phyloP scores from a whole-genome alignment of 2,113 vertebrate species.

The Polyodon spathula region DNA sequence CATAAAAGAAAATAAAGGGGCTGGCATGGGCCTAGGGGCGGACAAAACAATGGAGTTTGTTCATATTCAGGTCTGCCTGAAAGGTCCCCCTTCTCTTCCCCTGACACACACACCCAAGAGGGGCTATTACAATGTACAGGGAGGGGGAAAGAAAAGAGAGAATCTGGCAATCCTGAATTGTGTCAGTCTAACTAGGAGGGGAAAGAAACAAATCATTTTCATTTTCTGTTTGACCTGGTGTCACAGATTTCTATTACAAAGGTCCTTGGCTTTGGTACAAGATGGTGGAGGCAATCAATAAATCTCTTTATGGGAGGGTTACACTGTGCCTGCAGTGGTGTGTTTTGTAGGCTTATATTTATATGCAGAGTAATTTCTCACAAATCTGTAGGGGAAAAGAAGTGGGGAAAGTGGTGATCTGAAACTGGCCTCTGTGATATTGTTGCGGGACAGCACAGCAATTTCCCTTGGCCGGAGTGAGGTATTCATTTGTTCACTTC shows the following conservation, averaged over 20 bases:
- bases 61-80: conserved; percentile 67
- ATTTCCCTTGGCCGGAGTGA: conserved; percentile 31
- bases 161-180: conserved; percentile 60
- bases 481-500: conserved; percentile 67
- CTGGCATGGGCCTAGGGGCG: conserved; percentile 57
- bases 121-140: conserved; percentile 42
- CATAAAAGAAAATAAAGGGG: conserved; percentile 61
- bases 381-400: conserved; percentile 16
- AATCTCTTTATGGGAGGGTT: conserved; percentile 14
- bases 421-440: conserved; percentile 9
- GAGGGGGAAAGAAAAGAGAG: conserved; percentile 21
- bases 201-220: conserved; percentile 47
- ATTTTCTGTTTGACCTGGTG: conserved; percentile 40
- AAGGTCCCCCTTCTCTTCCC: conserved; percentile 45
- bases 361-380: conserved; percentile 34
- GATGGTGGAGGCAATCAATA: conserved; percentile 18
- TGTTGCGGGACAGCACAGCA: conserved; percentile 14
- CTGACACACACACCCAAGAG: conserved; percentile 19
- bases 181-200: conserved; percentile 43
- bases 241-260: conserved; percentile 29
- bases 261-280: conserved; percentile 29
- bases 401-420: conserved; percentile 8
- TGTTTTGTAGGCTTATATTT: conserved; percentile 10
- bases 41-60: conserved; percentile 72
- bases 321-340: conserved; percentile 13